Percentiles rank a stretch among this genome's conserved stretches.
phyloP scores from a whole-genome alignment of 2,888 invertebrate genomes.

The Adineta ricciae region DNA sequence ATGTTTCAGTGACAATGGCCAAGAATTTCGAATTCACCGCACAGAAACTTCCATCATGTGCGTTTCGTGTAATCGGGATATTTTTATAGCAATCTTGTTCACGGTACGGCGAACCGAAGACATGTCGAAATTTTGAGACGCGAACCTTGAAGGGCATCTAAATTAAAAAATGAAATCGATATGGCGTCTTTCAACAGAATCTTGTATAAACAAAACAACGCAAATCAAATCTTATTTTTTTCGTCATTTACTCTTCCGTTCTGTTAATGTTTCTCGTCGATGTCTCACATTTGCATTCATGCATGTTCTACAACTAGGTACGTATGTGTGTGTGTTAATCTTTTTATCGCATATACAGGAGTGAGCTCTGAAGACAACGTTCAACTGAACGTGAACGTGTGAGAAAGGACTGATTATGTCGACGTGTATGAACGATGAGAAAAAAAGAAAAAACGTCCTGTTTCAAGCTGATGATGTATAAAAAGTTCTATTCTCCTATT shows the following conservation, averaged over 20 bases:
- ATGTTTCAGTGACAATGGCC: slow-evolving; percentile 76
- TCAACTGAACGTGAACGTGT: not conserved
- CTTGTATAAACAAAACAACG: not conserved
- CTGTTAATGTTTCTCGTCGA: not conserved
- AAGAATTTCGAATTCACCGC: slow-evolving; percentile 89
- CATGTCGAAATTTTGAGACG: slow-evolving; percentile 66
- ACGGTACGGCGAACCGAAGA: slow-evolving; percentile 79
- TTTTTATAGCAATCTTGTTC: slow-evolving; percentile 83
- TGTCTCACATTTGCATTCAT: not conserved
- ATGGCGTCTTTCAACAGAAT: too few relatives aligned
- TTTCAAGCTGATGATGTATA: slow-evolving; percentile 1
- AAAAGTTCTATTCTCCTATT: not conserved
- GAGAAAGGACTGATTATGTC: not conserved
- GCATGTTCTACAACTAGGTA: not conserved
- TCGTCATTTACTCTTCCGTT: not conserved
- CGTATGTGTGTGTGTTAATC: not conserved
- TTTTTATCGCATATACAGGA: not conserved
- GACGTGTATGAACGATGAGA: not conserved
- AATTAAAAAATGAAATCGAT: not conserved
- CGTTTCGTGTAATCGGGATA: slow-evolving; percentile 73
- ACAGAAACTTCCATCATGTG: slow-evolving; percentile 86
- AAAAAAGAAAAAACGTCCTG: not conserved
- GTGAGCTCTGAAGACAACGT: not conserved
- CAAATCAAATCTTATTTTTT: not conserved
- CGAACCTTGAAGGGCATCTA: slow-evolving; percentile 34